phyloP scores from a whole-genome alignment of 1,140 invertebrate genomes.

The Euglossa dilemma region DNA sequence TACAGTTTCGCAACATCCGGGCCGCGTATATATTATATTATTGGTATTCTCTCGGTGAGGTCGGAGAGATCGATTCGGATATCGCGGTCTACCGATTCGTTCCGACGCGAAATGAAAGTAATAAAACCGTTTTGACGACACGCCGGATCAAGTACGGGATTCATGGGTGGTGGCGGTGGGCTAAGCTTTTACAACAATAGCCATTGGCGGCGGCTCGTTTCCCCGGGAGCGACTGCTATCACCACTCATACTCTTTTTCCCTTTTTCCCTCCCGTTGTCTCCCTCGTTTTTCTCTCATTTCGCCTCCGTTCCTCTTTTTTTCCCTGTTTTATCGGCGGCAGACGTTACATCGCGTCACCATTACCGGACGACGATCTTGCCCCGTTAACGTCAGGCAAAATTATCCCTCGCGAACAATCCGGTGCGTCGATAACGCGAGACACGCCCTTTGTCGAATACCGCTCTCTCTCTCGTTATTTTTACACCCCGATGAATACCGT shows the following conservation, averaged over 20 bases:
- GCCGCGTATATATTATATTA: neutral
- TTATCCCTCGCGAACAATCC: conserved; percentile 5
- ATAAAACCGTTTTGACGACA: neutral
- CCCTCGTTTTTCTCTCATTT: neutral
- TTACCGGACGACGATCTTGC: neutral
- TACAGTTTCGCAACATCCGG: too few species aligned
- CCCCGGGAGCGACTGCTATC: neutral
- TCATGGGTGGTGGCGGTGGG: neutral
- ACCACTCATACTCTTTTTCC: neutral
- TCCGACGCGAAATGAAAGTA: neutral
- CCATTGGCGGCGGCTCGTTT: neutral
- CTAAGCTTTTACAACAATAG: neutral
- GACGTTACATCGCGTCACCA: neutral
- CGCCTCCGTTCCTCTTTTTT: neutral
- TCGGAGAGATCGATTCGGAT: neutral
- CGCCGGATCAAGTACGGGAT: neutral
- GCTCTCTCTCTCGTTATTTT: neutral
- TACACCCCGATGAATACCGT: conserved; percentile 14
- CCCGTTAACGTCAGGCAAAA: conserved; percentile 10
- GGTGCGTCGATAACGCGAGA: neutral
- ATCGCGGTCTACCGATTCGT: neutral
- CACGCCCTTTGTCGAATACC: neutral
- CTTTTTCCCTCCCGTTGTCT: neutral
- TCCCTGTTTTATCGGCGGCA: neutral
- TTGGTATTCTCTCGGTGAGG: neutral